Evolutionary conservation across 2,888 invertebrate species (phyloP).

Genomic region (Dendrolimus pini): DNA sequence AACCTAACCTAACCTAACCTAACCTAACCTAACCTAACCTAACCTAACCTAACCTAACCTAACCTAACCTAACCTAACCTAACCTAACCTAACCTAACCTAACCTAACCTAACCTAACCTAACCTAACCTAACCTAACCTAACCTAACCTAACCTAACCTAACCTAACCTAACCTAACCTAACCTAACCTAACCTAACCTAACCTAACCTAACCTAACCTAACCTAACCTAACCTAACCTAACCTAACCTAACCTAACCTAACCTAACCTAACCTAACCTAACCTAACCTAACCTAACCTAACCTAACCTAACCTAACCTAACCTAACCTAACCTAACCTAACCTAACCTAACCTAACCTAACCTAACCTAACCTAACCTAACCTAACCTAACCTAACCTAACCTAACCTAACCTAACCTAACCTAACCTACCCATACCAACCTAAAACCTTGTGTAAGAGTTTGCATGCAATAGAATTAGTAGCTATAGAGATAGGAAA

Average conservation of each 20-base stretch:
- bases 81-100: constrained; percentile 9
- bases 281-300: constrained; percentile 11
- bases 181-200: constrained; percentile 10
- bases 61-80: constrained; percentile 7
- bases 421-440: constrained; percentile 10
- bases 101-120: constrained; percentile 9
- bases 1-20: constrained; percentile 11
- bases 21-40: constrained; percentile 11
- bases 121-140: constrained; percentile 8
- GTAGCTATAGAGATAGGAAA: no score
- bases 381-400: constrained; percentile 8
- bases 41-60: constrained; percentile 9
- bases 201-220: constrained; percentile 11
- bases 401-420: constrained; percentile 9
- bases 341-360: constrained; percentile 10
- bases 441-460: constrained; percentile 7
- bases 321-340: constrained; percentile 11
- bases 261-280: constrained; percentile 12
- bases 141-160: constrained; percentile 10
- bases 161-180: constrained; percentile 10
- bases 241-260: constrained; percentile 11
- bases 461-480: no score
- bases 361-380: constrained; percentile 8
- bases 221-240: constrained; percentile 11
- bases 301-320: constrained; percentile 12